Evolutionary conservation across 2,113 vertebrate genomes (phyloP).

Genomic region (Orycteropus afer): DNA sequence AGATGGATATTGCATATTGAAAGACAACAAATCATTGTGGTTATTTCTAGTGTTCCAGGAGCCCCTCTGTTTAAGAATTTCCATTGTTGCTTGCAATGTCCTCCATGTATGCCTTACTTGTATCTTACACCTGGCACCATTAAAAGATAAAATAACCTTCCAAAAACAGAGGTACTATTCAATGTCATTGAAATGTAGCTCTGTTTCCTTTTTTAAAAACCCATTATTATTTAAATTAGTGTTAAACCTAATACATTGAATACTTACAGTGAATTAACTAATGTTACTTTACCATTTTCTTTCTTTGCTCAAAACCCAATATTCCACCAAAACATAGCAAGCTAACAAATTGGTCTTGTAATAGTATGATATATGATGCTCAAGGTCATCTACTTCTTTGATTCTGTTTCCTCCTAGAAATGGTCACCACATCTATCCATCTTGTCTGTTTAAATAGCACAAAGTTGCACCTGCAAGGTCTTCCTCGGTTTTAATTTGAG

Average conservation of each 20-base stretch:
- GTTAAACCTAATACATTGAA: conserved; percentile 64
- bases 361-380: conserved; percentile 59
- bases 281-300: conserved; percentile 37
- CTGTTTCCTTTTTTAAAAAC: conserved; percentile 57
- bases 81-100: conserved; percentile 56
- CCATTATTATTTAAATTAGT: conserved; percentile 73
- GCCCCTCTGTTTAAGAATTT: conserved; percentile 42
- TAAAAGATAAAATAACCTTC: conserved; percentile 76
- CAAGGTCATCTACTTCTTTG: conserved; percentile 31
- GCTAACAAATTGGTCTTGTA: conserved; percentile 62
- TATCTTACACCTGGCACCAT: conserved; percentile 57
- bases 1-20: conserved; percentile 83
- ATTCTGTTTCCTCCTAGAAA: conserved; percentile 58
- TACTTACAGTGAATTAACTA: conserved; percentile 49
- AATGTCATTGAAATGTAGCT: conserved; percentile 57
- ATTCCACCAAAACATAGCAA: conserved; percentile 37
- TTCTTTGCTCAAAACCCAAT: conserved; percentile 71
- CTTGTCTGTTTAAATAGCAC: background rate
- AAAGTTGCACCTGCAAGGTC: background rate
- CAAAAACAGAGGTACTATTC: conserved; percentile 66
- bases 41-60: conserved; percentile 69
- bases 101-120: conserved; percentile 65
- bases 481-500: conserved; percentile 37
- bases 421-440: conserved; percentile 52
- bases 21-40: conserved; percentile 80